Evolutionary conservation across 2,797 vertebrate genomes (phyloP), one percentile per base, ranked within the genome.

Genomic region (Mormyrus hasselquistii): DNA sequence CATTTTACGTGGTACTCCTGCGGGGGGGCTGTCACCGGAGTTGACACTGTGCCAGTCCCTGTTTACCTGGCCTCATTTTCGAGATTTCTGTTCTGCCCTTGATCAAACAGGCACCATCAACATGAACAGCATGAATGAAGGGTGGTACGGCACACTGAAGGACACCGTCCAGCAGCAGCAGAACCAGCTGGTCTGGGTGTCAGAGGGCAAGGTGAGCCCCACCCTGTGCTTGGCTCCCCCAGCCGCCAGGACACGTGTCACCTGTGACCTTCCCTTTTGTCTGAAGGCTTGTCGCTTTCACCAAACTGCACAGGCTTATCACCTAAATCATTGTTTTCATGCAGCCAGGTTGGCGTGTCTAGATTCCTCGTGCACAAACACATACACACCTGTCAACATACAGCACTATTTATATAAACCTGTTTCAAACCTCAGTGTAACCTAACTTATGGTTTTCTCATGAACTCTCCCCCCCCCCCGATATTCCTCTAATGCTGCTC

Each of bases 151-250:
- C 89, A 97, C 96, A 0, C 93, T 99, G 91, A 99, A 99, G 91
- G 98, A 99, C 88, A 97, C 92, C 3, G 96, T 99, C 93, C 98
- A 99, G 87, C 97, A 99, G 86, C 99, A 99, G 89, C 99, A 99
- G 95, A 99, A 98, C 93, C 98, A 99, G 90, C 93, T 99, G 89
- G 99, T 99, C 52, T 99, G 99, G 99, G 99, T 99, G 94, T 99
- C 99, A 53, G 99, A 99, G 94, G 98, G 98, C 94, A 99, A 99
- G 97, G 99, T 99, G 96, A 96, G 95, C 88, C 88, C 2, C 3
- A 4, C 34, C 14, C 50, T 34, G 50, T 4, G 14, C n/a, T 55
- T 0, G 0, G 8, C 9, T 86, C 9, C 50, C 25, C 2, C 16
- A 7, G 65, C 12, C 29, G 29, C 3, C 69, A 16, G 69, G 29